Base-by-base conservation (phyloP, 2,797 vertebrate species). In the Astyanax mexicanus region DNA sequence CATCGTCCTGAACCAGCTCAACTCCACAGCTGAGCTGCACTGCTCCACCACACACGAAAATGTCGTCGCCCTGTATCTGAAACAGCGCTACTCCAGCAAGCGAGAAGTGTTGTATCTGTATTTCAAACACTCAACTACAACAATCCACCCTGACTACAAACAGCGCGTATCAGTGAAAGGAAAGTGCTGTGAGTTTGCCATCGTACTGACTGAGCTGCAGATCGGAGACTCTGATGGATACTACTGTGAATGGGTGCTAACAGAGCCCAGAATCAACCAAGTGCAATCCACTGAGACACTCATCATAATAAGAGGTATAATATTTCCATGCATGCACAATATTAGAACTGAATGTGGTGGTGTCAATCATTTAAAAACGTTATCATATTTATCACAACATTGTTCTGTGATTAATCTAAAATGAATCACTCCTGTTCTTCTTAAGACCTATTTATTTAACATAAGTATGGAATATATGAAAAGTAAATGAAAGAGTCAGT, bases 201-300 rank as follows among this genome's bases (percentile, higher is more conserved):
- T 90, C 32, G 60, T 11, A 4, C 68, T 92, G 45, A 85, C 84
- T 47, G 40, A 40, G 69, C 80, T 92, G 60, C 9, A 4, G 0
- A 0, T 32, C 40, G 17, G 75, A 0, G 91, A 93, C 83, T 90
- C 88, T 0, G 75, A 90, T 61, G 35, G 84, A 38, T 93, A 91
- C 44, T 84, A 74, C 82, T 93, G 91, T 72, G 32, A 0, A 1
- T 92, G 89, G 90, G 6, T 40, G 13, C 3, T 40, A 21, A 7
- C 6, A 6, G 19, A 19, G 11, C 7, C 6, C 8, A 1, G 45
- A 10, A 15, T 23, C 23, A 45, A 0, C 12, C 44, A 45, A 62
- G 29, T 9, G 8, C 23, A 45, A 15, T 62, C 62, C 62, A 45
- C 29, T 13, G 62, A 65, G 62, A 65, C 62, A 3, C 15, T 65